Percentiles rank a stretch among this genome's conserved stretches.
phyloP scores from a whole-genome alignment of 2,113 vertebrate genomes.

The Gymnocephalus cernua region DNA sequence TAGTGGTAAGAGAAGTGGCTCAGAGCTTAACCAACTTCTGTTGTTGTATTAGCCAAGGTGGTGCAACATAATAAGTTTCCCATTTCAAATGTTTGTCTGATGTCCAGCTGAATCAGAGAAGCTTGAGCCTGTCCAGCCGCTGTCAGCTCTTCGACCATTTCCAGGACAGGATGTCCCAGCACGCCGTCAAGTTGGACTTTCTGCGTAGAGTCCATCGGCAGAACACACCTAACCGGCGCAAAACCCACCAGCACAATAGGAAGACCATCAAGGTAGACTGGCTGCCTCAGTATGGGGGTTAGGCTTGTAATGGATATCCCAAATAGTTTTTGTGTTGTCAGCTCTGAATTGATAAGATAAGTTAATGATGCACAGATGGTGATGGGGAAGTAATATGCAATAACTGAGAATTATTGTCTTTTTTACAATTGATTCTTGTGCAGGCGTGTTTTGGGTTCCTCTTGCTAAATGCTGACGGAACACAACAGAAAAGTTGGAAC shows the following conservation, averaged over 20 bases:
- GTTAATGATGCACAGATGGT: background rate
- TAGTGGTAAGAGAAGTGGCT: constrained; percentile 87
- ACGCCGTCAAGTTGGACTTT: constrained; percentile 97
- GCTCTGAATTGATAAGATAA: background rate
- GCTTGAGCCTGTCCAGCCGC: constrained; percentile 94
- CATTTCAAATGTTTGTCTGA: constrained; percentile 33
- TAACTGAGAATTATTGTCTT: background rate
- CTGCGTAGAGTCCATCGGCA: constrained; percentile 94
- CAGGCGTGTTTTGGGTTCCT: background rate
- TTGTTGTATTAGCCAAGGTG: background rate
- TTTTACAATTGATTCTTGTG: background rate
- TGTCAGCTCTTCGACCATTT: constrained; percentile 99
- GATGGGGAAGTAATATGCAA: background rate
- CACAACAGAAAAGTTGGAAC: background rate
- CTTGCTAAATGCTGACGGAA: background rate
- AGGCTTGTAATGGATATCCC: background rate
- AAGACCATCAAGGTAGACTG: constrained; percentile 91
- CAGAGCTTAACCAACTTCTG: background rate
- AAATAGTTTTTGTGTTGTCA: background rate
- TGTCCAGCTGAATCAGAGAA: constrained; percentile 95
- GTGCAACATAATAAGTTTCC: background rate
- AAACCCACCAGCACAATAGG: constrained; percentile 87
- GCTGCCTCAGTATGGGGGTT: background rate
- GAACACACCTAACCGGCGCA: constrained; percentile 89
- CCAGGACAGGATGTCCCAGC: constrained; percentile 97